Evolutionary conservation across 2,113 vertebrate species (phyloP).

Genomic region (Noctilio leporinus): DNA sequence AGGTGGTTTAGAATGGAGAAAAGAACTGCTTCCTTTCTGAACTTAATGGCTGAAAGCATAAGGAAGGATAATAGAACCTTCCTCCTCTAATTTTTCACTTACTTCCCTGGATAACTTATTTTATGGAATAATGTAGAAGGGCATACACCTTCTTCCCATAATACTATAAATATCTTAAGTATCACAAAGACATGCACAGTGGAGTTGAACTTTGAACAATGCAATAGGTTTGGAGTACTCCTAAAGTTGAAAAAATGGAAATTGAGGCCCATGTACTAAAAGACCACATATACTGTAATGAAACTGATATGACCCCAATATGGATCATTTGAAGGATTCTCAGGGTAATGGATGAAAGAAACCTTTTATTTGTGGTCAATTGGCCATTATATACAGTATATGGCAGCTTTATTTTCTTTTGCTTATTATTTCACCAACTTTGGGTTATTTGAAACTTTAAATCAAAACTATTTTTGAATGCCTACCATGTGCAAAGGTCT

Average conservation of each 20-base stretch:
- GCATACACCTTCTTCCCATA: not conserved
- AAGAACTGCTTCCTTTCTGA: not conserved
- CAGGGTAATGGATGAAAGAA: not conserved
- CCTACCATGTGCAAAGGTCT: not conserved
- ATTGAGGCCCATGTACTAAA: not conserved
- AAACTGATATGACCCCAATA: not conserved
- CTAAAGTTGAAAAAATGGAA: not conserved
- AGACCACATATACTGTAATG: not conserved
- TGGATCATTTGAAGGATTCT: not conserved
- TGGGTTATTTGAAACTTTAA: not conserved
- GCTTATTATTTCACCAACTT: not conserved
- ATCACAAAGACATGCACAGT: not conserved
- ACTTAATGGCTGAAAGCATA: not conserved
- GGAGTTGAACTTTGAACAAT: not conserved
- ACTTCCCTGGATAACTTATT: not conserved
- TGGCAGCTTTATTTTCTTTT: not conserved
- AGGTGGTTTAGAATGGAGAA: not conserved
- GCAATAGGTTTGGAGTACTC: not conserved
- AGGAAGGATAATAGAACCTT: not conserved
- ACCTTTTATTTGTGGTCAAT: not conserved
- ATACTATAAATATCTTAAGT: not conserved
- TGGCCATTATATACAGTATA: not conserved
- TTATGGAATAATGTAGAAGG: not conserved
- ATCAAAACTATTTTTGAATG: not conserved
- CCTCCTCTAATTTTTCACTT: not conserved